Percentiles rank a stretch among this genome's conserved stretches.
These are phyloP conservation scores for Oryctes rhinoceros DNA, from an alignment of 1,140 invertebrate genomes.

Conservation along the genomic window DNA sequence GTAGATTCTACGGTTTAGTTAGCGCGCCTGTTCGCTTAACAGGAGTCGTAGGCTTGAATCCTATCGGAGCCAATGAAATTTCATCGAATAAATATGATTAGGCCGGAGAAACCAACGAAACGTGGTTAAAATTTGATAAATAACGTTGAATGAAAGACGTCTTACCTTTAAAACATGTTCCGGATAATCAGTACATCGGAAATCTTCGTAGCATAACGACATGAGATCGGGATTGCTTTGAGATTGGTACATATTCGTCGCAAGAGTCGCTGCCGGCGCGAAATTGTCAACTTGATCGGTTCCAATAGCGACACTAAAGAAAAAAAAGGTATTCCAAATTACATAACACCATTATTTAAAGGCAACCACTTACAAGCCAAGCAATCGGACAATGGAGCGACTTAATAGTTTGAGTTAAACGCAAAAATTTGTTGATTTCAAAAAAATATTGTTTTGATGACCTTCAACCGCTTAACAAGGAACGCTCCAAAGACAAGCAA, in stretches of 20 bases:
- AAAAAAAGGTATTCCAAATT: not conserved
- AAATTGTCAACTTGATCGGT: conserved; percentile 59
- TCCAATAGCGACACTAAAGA: conserved; percentile 53
- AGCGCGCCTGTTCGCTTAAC: no score
- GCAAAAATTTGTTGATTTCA: no score
- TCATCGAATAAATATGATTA: no score
- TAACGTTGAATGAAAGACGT: not conserved
- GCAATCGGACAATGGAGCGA: not conserved
- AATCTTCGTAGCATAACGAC: conserved; percentile 80
- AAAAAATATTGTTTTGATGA: no score
- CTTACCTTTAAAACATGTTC: conserved; percentile 94
- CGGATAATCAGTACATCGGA: conserved; percentile 83
- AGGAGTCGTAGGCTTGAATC: no score
- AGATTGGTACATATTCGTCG: conserved; percentile 75
- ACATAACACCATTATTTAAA: not conserved
- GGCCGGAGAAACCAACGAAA: not conserved
- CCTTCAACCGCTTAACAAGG: no score
- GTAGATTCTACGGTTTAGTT: no score
- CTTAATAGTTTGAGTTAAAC: no score
- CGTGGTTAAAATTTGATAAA: not conserved
- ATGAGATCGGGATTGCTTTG: conserved; percentile 93
- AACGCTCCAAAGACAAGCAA: no score
- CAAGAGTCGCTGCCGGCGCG: conserved; percentile 54
- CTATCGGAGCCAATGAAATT: no score
- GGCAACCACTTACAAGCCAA: not conserved